Evolutionary conservation across 2,888 invertebrate species (phyloP).

Genomic region (Tetropium fuscum): DNA sequence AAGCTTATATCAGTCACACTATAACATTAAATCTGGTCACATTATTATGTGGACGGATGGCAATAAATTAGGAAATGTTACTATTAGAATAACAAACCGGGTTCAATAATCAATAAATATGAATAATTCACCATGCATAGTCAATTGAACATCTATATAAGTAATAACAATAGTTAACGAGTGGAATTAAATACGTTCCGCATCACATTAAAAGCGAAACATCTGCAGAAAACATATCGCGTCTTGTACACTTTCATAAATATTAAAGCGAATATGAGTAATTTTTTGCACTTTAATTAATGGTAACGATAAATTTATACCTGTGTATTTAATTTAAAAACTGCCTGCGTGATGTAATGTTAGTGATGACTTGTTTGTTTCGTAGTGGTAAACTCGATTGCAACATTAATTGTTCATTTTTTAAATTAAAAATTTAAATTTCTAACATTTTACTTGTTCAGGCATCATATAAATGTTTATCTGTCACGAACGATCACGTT

Average conservation of each 20-base stretch:
- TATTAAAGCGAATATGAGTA: conserved; percentile 49
- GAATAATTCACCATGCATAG: conserved; percentile 34
- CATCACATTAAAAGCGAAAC: conserved; percentile 30
- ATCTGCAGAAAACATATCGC: conserved; percentile 40
- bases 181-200: conserved; percentile 22
- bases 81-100: conserved; percentile 20
- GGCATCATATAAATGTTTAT: not conserved
- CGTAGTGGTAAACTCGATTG: conserved; percentile 54
- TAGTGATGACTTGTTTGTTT: conserved; percentile 53
- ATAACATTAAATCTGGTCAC: conserved; percentile 10
- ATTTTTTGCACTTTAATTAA: conserved; percentile 54
- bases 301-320: conserved; percentile 53
- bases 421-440: conserved; percentile 42
- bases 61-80: conserved; percentile 9
- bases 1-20: too few relatives aligned
- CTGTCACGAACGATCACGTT: not conserved
- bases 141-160: conserved; percentile 37
- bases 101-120: conserved; percentile 29
- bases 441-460: not conserved
- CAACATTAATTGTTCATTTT: conserved; percentile 53
- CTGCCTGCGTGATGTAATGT: conserved; percentile 42
- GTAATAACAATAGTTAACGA: conserved; percentile 40
- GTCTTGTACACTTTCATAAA: conserved; percentile 49
- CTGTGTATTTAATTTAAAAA: conserved; percentile 38
- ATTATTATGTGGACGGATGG: not conserved